Base-by-base conservation (phyloP, 2,113 vertebrate genomes). In the Phodopus roborovskii region DNA sequence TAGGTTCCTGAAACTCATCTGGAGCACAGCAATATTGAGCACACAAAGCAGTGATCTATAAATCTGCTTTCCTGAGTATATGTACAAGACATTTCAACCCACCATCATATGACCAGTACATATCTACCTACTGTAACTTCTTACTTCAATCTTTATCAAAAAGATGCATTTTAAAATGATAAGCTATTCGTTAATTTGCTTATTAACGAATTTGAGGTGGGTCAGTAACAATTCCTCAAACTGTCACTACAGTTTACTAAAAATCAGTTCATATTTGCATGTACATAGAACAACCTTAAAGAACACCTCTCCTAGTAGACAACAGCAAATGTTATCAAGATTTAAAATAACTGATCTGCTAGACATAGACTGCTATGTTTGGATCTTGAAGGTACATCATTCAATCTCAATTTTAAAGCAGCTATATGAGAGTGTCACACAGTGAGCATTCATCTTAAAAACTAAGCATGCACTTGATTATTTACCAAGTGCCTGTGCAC, bases 391-490 rank as follows among this genome's bases (percentile, higher is more conserved):
- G 12, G 36, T 71, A 33, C 0, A 78, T 8, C 10, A 91, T 60
- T 91, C 92, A 42, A 81, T 8, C 39, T 62, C 60, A 91, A 68
- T 45, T 64, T 83, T 75, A 79, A 90, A 56, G 15, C 26, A 74
- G 3, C 42, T 79, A 68, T 82, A 68, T 85, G 39, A 79, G 7
- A 70, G 1, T 48, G 4, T 81, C 9, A 53, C 70, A n/a, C 78
- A 39, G 2, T 12, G 20, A 83, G 7, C 13, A 90, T 79, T 93
- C 64, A 87, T 90, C 64, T 94, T 88, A 62, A 87, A 95, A 95
- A 62, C 75, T 77, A 92, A 58, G 53, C 39, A 71, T 3, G 6
- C 15, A 36, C 5, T 91, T 97, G 64, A 90, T 75, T 91, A 93
- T 95, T 85, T 78, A 81, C 13, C 60, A 53, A 82, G n/a, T 36